Evolutionary conservation across 2,113 vertebrate genomes (phyloP).

Genomic region (Puffinus mauretanicus): DNA sequence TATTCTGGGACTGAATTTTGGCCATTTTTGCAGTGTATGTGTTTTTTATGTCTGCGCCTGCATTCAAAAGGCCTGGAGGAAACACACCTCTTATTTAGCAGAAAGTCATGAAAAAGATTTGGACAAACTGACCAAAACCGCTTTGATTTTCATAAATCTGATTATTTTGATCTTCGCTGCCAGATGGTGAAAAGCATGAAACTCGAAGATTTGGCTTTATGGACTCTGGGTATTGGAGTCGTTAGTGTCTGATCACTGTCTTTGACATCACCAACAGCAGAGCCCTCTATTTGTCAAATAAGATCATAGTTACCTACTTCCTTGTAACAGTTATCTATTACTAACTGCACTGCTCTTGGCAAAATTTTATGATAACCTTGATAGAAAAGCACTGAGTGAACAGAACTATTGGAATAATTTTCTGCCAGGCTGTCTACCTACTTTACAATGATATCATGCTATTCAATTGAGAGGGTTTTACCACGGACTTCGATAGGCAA

Average conservation of each 20-base stretch:
- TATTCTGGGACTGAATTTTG: slow-evolving; percentile 68
- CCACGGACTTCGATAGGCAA: neutral
- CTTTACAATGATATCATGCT: neutral
- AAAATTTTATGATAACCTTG: neutral
- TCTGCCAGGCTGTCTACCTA: neutral
- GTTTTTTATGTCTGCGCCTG: neutral
- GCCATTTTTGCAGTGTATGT: slow-evolving; percentile 55
- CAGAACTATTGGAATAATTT: neutral
- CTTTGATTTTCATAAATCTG: neutral
- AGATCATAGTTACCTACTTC: neutral
- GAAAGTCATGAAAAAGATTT: neutral
- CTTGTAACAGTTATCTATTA: neutral
- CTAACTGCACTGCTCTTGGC: neutral
- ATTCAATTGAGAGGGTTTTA: neutral
- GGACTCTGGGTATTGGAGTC: neutral
- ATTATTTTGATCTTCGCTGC: neutral
- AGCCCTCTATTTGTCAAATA: neutral
- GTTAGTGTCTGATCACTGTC: neutral
- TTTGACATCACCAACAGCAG: neutral
- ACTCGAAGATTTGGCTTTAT: neutral
- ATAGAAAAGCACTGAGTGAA: neutral
- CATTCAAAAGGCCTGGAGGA: slow-evolving; percentile 28
- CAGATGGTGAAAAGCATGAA: neutral
- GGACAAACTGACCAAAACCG: neutral
- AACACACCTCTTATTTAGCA: slow-evolving; percentile 26